Percentiles rank a stretch among this genome's conserved stretches.
These are phyloP conservation scores for Junco hyemalis DNA, from an alignment of 2,113 vertebrate genomes.

Conservation along the genomic window DNA sequence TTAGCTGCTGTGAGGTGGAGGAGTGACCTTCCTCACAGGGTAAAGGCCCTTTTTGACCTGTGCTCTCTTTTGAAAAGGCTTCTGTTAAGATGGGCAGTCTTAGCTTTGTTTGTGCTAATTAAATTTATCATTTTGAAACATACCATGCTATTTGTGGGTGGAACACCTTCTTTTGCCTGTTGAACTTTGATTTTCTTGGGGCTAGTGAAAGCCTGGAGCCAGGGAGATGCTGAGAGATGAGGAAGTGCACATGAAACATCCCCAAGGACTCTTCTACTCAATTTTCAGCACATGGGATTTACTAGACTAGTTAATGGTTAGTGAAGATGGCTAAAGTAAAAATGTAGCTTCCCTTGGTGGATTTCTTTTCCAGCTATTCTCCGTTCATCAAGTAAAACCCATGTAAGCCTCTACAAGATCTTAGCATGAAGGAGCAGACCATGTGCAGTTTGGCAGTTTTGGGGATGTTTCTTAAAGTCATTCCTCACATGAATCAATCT, in stretches of 20 bases:
- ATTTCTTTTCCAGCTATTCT: neutral
- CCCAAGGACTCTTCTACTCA: neutral
- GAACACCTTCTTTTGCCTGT: neutral
- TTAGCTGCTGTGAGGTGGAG: neutral
- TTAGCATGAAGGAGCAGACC: neutral
- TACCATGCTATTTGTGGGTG: neutral
- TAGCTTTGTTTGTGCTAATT: neutral
- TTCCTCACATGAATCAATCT: neutral
- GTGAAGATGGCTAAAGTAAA: neutral
- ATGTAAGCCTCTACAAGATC: neutral
- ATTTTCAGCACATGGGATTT: neutral
- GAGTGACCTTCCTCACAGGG: neutral
- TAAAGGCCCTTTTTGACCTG: neutral
- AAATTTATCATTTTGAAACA: neutral
- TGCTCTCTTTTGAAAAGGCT: neutral
- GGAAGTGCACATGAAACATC: neutral
- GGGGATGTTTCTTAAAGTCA: neutral
- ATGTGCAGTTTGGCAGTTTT: neutral
- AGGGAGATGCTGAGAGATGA: neutral
- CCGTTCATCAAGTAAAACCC: neutral
- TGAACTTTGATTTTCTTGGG: neutral
- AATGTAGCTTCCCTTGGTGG: neutral
- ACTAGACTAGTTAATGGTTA: neutral
- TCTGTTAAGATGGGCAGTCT: neutral
- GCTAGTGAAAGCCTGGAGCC: neutral